Percentiles rank a stretch among this genome's conserved stretches.
Conservation (phyloP, 2,113 vertebrate genomes). For the Cyphomyrus discorhynchus region DNA sequence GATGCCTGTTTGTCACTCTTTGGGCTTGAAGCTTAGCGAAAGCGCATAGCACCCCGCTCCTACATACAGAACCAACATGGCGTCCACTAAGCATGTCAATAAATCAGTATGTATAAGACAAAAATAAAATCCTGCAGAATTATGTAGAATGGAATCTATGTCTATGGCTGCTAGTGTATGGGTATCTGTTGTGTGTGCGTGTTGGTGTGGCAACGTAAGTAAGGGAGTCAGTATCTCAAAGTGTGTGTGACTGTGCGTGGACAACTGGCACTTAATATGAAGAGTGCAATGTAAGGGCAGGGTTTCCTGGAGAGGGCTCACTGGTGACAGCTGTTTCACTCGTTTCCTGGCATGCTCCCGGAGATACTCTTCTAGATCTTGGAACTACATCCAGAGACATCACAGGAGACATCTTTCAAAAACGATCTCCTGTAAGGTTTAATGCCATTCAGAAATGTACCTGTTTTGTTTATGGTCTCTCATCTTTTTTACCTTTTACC, state of each 20-base stretch:
- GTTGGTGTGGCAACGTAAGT: neutral
- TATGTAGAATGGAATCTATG: neutral
- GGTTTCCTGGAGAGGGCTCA: neutral
- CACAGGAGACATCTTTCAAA: conserved; percentile 41
- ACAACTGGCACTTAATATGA: neutral
- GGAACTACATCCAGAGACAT: neutral
- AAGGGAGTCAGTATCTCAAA: neutral
- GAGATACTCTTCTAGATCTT: neutral
- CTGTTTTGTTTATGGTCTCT: neutral
- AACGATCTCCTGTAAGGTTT: conserved; percentile 49
- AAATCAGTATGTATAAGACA: neutral
- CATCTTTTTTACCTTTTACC: neutral
- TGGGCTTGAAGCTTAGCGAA: neutral
- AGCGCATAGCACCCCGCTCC: neutral
- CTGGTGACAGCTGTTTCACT: neutral
- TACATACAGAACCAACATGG: neutral
- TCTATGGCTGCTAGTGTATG: neutral
- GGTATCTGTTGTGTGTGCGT: neutral
- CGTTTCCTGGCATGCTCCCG: neutral
- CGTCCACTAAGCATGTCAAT: neutral
- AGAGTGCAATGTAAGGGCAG: neutral
- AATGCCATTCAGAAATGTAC: conserved; percentile 36
- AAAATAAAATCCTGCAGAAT: neutral
- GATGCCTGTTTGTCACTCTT: conserved; percentile 15
- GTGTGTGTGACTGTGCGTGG: neutral